These are phyloP conservation scores for Lordiphosa mommai DNA, from an alignment of 1,140 invertebrate genomes.

Conservation along the genomic window DNA sequence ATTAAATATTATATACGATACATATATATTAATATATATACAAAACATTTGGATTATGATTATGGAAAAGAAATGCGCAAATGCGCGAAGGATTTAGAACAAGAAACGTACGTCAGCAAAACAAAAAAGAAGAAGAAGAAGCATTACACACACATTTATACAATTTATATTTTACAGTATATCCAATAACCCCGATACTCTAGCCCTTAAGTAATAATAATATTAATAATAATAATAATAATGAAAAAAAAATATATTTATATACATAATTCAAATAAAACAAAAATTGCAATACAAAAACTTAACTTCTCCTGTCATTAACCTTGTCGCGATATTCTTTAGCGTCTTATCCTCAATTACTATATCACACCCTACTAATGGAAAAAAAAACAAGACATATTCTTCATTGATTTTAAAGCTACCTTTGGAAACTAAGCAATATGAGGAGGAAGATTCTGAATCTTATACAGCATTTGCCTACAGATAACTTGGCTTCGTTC, in stretches of 20 bases:
- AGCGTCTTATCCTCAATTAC: too few relatives aligned
- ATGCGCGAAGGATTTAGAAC: not conserved
- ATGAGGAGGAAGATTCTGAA: too few relatives aligned
- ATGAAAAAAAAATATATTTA: slow-evolving; percentile 71
- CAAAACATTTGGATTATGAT: too few relatives aligned
- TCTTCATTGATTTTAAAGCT: too few relatives aligned
- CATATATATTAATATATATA: slow-evolving; percentile 29
- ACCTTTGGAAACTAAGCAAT: too few relatives aligned
- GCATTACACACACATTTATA: slow-evolving; percentile 61
- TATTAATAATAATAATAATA: slow-evolving; percentile 38
- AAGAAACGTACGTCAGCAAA: not conserved
- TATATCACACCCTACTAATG: too few relatives aligned
- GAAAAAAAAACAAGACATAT: too few relatives aligned
- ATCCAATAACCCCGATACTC: slow-evolving; percentile 61
- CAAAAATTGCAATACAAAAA: slow-evolving; percentile 49
- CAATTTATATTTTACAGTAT: slow-evolving; percentile 76
- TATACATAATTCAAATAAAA: slow-evolving; percentile 74
- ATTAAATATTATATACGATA: too few relatives aligned
- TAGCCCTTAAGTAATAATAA: slow-evolving; percentile 65
- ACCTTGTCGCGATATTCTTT: too few relatives aligned
- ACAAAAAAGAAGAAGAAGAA: slow-evolving; percentile 20
- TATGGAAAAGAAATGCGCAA: slow-evolving; percentile 10
- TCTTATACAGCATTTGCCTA: too few relatives aligned
- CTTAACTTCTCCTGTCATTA: too few relatives aligned
- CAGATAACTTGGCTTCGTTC: too few relatives aligned